Evolutionary conservation across 2,797 vertebrate genomes (phyloP).

Genomic region (Lithobates pipiens): DNA sequence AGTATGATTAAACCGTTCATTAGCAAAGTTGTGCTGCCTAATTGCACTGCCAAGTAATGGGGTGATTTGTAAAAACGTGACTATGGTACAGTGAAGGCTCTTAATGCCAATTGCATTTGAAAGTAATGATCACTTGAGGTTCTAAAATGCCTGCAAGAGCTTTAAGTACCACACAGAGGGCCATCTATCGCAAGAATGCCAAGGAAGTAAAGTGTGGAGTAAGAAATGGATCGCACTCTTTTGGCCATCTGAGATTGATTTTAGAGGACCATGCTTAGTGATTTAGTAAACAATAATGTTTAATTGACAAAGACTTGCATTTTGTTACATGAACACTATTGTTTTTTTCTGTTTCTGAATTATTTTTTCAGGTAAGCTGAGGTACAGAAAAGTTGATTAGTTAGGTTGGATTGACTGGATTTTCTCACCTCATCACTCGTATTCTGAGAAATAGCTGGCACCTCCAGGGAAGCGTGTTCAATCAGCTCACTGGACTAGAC

Average conservation of each 20-base stretch:
- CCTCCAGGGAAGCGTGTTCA: background rate
- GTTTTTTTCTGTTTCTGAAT: background rate
- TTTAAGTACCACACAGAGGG: slow-evolving; percentile 49
- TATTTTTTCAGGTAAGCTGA: background rate
- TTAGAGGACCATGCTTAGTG: background rate
- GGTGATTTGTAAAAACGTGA: slow-evolving; percentile 74
- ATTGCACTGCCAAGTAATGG: slow-evolving; percentile 76
- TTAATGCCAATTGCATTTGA: slow-evolving; percentile 72
- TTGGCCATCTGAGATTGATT: slow-evolving; percentile 18
- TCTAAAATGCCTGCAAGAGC: slow-evolving; percentile 48
- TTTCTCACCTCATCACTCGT: background rate
- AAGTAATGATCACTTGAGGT: slow-evolving; percentile 73
- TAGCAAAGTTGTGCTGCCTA: slow-evolving; percentile 72
- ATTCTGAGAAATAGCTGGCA: no score
- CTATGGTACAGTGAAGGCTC: slow-evolving; percentile 72
- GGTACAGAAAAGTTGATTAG: background rate
- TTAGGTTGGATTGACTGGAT: background rate
- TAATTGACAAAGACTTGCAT: background rate
- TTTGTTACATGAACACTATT: background rate
- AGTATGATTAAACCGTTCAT: slow-evolving; percentile 71
- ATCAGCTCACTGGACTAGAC: background rate
- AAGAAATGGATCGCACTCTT: slow-evolving; percentile 28
- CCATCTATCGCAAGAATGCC: slow-evolving; percentile 42
- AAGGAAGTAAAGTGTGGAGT: slow-evolving; percentile 25
- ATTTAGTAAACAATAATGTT: background rate